Conservation (phyloP, 2,888 invertebrate species). For the Eupithecia subumbrata region DNA sequence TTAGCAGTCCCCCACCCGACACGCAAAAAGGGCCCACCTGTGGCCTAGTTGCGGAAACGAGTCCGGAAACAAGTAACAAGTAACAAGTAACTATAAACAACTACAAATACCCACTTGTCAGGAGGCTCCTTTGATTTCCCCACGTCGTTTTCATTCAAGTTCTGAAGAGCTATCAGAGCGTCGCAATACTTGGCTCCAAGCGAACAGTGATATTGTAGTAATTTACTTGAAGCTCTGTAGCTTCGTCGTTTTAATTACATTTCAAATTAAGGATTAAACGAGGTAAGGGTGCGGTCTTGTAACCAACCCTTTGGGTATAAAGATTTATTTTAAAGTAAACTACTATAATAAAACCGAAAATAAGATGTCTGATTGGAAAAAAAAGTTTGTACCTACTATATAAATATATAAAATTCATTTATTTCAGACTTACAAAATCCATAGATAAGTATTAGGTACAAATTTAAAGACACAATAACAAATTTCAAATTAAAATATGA, state of each 20-base stretch:
- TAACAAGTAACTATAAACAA: too few species aligned
- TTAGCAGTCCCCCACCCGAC: too few species aligned
- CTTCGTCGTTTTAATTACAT: slow-evolving; percentile 34
- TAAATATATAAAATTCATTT: too few species aligned
- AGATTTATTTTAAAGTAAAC: background rate
- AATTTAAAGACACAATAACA: too few species aligned
- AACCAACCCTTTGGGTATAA: background rate
- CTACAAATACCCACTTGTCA: too few species aligned
- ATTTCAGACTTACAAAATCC: too few species aligned
- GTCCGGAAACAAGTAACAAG: too few species aligned
- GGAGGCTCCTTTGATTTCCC: too few species aligned
- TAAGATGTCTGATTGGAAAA: background rate
- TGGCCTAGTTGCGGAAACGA: too few species aligned
- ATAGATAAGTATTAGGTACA: too few species aligned
- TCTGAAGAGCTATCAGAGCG: background rate
- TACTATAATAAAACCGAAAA: background rate
- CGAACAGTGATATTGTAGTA: slow-evolving; percentile 9
- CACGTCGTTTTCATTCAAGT: background rate
- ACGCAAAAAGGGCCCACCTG: too few species aligned
- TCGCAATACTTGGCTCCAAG: background rate
- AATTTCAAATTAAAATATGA: too few species aligned
- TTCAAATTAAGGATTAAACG: slow-evolving; percentile 35
- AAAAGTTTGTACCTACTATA: background rate
- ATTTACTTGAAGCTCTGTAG: slow-evolving; percentile 22
- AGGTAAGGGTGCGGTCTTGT: slow-evolving; percentile 16